Evolutionary conservation across 2,888 invertebrate species (phyloP).

Genomic region (Phragmatobia fuliginosa): DNA sequence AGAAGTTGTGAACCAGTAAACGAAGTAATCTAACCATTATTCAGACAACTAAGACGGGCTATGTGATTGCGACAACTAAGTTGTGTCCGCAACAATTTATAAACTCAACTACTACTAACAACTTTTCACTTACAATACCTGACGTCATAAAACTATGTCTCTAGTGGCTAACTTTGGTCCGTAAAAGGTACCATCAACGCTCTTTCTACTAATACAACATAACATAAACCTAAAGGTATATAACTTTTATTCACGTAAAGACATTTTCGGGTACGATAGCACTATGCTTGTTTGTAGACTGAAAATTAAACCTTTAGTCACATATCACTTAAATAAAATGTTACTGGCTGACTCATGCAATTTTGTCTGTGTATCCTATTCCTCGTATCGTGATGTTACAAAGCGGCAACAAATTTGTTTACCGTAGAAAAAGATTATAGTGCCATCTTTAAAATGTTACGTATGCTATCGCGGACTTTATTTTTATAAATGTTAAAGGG

Average conservation of each 20-base stretch:
- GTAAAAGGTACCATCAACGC: neutral
- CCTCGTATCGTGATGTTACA: too few relatives aligned
- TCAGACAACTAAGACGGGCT: conserved; percentile 40
- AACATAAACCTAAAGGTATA: neutral
- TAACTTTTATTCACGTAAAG: neutral
- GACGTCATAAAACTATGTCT: neutral
- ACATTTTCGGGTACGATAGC: neutral
- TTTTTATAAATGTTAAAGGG: too few relatives aligned
- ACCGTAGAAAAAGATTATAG: too few relatives aligned
- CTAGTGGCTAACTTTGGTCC: neutral
- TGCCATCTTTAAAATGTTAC: too few relatives aligned
- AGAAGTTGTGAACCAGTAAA: conserved; percentile 33
- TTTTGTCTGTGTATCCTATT: too few relatives aligned
- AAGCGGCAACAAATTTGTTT: too few relatives aligned
- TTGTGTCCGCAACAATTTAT: conserved; percentile 35
- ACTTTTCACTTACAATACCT: conserved; percentile 4
- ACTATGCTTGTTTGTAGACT: neutral
- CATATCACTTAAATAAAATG: too few relatives aligned
- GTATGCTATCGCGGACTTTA: too few relatives aligned
- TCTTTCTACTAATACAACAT: neutral
- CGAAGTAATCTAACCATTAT: conserved; percentile 48
- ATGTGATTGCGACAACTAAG: conserved; percentile 39
- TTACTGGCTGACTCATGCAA: too few relatives aligned
- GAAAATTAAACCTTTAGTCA: neutral
- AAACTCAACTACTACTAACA: conserved; percentile 20